phyloP scores from a whole-genome alignment of 2,113 vertebrate genomes.

The Melanocharis versteri region DNA sequence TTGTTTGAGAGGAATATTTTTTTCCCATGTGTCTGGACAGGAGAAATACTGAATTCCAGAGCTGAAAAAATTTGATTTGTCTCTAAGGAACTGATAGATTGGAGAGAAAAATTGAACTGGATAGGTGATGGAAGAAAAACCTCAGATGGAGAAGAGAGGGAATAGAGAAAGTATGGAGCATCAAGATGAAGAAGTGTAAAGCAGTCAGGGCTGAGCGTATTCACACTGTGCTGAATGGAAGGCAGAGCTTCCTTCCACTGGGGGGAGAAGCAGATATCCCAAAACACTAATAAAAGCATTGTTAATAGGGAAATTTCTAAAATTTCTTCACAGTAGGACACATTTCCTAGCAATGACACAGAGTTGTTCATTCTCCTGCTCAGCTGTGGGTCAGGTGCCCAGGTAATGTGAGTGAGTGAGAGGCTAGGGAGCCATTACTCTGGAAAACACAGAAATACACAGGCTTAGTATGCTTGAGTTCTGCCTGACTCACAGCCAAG shows the following conservation, averaged over 20 bases:
- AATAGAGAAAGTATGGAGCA: background rate
- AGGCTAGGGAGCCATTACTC: background rate
- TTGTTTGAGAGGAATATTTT: background rate
- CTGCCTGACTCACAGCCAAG: background rate
- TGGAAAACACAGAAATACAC: background rate
- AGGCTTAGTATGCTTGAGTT: background rate
- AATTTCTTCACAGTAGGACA: background rate
- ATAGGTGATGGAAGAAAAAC: background rate
- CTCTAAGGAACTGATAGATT: background rate
- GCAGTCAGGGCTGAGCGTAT: background rate
- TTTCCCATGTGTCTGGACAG: background rate
- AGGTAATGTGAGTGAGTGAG: background rate
- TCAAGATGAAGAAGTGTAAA: background rate
- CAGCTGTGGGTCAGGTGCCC: background rate
- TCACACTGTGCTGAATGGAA: background rate
- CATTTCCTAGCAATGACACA: background rate
- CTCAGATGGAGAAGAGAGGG: background rate
- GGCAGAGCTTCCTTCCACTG: background rate
- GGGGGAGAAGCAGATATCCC: background rate
- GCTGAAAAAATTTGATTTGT: background rate
- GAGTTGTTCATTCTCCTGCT: background rate
- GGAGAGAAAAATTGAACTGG: background rate
- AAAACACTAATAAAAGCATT: background rate
- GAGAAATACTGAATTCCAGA: background rate
- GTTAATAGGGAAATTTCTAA: background rate